Evolutionary conservation across 2,888 invertebrate species (phyloP).

Genomic region (Coenonympha glycerion): DNA sequence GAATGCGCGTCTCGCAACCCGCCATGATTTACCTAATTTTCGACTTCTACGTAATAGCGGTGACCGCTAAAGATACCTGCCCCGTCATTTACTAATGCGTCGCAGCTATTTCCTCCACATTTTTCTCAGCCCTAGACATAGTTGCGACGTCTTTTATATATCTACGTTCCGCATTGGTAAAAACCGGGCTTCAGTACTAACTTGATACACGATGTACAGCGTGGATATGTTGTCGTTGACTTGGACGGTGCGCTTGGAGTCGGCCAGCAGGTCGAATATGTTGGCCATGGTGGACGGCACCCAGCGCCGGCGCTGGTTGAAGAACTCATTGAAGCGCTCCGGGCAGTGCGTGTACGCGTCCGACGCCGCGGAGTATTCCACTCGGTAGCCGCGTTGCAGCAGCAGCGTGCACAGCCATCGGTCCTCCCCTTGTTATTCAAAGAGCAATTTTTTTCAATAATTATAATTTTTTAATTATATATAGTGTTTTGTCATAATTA

Average conservation of each 20-base stretch:
- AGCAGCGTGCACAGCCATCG: slow-evolving; percentile 96
- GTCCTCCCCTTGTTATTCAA: slow-evolving; percentile 84
- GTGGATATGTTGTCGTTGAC: slow-evolving; percentile 93
- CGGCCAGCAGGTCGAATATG: slow-evolving; percentile 89
- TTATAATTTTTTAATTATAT: too few relatives aligned
- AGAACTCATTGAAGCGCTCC: slow-evolving; percentile 94
- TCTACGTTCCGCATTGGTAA: too few relatives aligned
- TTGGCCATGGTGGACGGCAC: slow-evolving; percentile 97
- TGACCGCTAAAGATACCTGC: too few relatives aligned
- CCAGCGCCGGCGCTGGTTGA: slow-evolving; percentile 95
- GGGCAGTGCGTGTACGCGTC: slow-evolving; percentile 97
- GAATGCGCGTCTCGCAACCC: too few relatives aligned
- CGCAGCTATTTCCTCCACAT: too few relatives aligned
- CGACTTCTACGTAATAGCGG: too few relatives aligned
- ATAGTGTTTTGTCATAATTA: too few relatives aligned
- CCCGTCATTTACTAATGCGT: too few relatives aligned
- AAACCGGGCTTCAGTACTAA: slow-evolving; percentile 28
- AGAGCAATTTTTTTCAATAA: too few relatives aligned
- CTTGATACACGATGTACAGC: slow-evolving; percentile 83
- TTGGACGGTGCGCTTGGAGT: slow-evolving; percentile 85
- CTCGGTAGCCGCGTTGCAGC: slow-evolving; percentile 91
- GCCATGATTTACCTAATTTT: too few relatives aligned
- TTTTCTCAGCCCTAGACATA: too few relatives aligned
- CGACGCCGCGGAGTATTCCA: slow-evolving; percentile 96
- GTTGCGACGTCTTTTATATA: too few relatives aligned